Evolutionary conservation across 2,888 invertebrate species (phyloP).

Genomic region (Gryllus longicercus): DNA sequence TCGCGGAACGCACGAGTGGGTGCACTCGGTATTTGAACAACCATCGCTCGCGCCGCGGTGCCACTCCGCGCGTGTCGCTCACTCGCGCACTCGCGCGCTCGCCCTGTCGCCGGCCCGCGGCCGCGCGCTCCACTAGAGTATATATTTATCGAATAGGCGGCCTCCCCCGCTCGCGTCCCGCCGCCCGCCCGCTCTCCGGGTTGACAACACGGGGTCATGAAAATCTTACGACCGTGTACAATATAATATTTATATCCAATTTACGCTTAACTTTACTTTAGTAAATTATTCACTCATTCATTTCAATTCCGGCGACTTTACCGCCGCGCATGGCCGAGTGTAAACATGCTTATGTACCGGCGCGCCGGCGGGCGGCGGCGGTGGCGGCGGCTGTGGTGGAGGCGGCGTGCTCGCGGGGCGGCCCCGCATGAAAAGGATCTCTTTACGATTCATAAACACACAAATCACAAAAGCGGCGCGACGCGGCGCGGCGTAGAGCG

Average conservation of each 20-base stretch:
- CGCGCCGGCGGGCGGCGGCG: not conserved
- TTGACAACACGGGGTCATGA: constrained; percentile 17
- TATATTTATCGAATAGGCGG: constrained; percentile 10
- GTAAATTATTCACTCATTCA: constrained; percentile 8
- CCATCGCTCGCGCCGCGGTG: too few relatives aligned
- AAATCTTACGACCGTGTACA: constrained; percentile 11
- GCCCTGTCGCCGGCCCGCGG: not conserved
- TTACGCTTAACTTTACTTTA: constrained; percentile 17
- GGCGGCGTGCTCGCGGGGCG: not conserved
- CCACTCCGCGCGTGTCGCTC: too few relatives aligned
- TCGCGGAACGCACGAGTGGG: too few relatives aligned
- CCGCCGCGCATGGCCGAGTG: constrained; percentile 17
- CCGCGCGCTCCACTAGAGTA: not conserved
- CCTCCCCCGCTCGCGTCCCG: not conserved
- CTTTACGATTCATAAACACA: constrained; percentile 17
- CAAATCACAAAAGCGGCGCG: not conserved
- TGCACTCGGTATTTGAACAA: too few relatives aligned
- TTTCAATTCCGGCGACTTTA: constrained; percentile 17
- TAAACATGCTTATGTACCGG: constrained; percentile 9
- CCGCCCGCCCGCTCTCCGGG: not conserved
- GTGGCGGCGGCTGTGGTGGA: too few relatives aligned
- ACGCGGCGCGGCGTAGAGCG: not conserved
- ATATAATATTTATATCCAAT: constrained; percentile 17
- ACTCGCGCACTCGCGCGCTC: not conserved
- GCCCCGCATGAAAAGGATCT: constrained; percentile 2